A percentile compares a stretch with the other conserved stretches of the same genome.
Conservation (phyloP, 2,888 invertebrate genomes). For the Stenoptilia bipunctidactyla region DNA sequence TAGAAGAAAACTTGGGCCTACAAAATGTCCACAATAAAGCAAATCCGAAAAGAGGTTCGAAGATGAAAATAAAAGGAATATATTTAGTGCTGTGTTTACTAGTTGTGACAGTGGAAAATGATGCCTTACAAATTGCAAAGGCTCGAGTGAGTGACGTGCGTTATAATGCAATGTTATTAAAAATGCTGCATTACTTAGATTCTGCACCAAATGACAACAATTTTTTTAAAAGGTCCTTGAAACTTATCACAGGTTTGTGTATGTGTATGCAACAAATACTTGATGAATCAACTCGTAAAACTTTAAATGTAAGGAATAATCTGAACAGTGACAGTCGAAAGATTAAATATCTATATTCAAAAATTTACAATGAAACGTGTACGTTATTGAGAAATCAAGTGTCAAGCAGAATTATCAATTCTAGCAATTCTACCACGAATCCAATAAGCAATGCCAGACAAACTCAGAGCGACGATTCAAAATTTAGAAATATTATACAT, state of each 20-base stretch:
- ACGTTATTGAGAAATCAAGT: conserved; percentile 29
- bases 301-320: neutral
- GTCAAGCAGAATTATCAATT: conserved; percentile 20
- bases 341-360: conserved; percentile 25
- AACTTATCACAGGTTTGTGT: conserved; percentile 46
- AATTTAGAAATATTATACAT: conserved; percentile 27
- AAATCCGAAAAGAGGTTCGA: conserved; percentile 25
- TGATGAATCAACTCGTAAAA: conserved; percentile 22
- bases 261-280: conserved; percentile 35
- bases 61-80: conserved; percentile 30
- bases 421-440: no score
- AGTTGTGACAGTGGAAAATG: conserved; percentile 16
- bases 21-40: conserved; percentile 30
- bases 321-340: neutral
- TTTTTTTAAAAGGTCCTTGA: conserved; percentile 38
- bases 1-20: conserved; percentile 6
- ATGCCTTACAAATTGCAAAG: conserved; percentile 7
- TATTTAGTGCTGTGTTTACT: conserved; percentile 19
- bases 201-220: conserved; percentile 36
- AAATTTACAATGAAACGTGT: conserved; percentile 46
- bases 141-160: neutral
- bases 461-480: conserved; percentile 11
- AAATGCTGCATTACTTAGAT: conserved; percentile 40
- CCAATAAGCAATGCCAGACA: neutral
- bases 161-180: conserved; percentile 30